A percentile compares a stretch with the other conserved stretches of the same genome.
Evolutionary conservation across 1,140 invertebrate genomes (phyloP).

Genomic region (Streblospio benedicti): DNA sequence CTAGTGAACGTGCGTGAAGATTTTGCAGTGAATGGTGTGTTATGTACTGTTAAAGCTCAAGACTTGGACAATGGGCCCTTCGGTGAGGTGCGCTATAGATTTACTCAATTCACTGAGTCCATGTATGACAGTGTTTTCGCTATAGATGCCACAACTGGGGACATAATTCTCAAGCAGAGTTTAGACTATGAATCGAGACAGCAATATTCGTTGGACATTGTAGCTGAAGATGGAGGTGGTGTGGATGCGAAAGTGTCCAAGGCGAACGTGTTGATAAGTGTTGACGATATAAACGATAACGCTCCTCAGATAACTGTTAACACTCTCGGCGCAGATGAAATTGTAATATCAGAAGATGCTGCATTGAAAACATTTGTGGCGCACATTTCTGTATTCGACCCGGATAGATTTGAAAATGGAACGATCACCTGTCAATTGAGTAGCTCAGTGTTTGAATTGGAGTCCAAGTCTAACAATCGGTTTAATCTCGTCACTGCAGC

Average conservation of each 20-base stretch:
- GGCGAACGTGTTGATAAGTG: slow-evolving; percentile 2
- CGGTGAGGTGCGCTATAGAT: background rate
- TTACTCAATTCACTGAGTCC: background rate
- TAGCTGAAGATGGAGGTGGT: background rate
- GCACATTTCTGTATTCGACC: slow-evolving; percentile 7
- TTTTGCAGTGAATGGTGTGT: no score
- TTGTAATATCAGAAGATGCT: slow-evolving; percentile 7
- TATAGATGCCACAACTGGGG: background rate
- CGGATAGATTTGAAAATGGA: slow-evolving; percentile 5
- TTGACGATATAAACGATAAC: slow-evolving; percentile 14
- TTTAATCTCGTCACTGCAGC: slow-evolving; percentile 8
- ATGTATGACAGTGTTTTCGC: background rate
- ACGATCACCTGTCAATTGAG: background rate
- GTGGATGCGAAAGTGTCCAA: background rate
- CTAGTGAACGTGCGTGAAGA: slow-evolving; percentile 70
- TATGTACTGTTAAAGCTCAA: background rate
- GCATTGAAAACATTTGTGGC: slow-evolving; percentile 8
- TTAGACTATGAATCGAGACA: background rate
- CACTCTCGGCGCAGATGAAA: background rate
- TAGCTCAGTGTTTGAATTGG: background rate
- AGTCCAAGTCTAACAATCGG: slow-evolving; percentile 60
- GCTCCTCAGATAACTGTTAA: slow-evolving; percentile 5
- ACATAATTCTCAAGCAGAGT: background rate
- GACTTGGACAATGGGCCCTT: background rate
- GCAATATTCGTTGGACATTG: background rate